These are phyloP conservation scores for Scaptodrosophila lebanonensis DNA, from an alignment of 1,140 invertebrate species.

Conservation along the genomic window DNA sequence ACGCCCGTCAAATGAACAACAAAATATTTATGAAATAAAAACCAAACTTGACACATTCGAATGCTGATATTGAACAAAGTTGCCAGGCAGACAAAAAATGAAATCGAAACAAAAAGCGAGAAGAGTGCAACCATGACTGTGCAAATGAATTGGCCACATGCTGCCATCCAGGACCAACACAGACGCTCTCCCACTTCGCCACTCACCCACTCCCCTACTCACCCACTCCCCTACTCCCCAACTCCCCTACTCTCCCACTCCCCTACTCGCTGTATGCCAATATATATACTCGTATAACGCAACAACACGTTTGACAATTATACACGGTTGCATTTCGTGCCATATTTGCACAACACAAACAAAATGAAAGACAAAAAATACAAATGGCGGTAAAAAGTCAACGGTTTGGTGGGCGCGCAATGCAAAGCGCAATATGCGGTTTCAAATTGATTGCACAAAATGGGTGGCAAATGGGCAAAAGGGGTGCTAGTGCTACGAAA, in stretches of 20 bases:
- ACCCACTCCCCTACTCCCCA: no score
- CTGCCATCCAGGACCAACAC: no score
- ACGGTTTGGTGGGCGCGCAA: neutral
- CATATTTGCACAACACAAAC: conserved; percentile 53
- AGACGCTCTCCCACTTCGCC: no score
- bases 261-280: conserved; percentile 9
- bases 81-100: conserved; percentile 33
- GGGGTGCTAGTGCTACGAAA: no score
- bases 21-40: conserved; percentile 63
- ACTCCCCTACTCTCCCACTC: no score
- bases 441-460: conserved; percentile 40
- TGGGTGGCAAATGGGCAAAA: conserved; percentile 16
- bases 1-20: conserved; percentile 30
- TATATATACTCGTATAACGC: conserved; percentile 38
- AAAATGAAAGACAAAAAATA: conserved; percentile 6
- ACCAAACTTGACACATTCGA: conserved; percentile 11
- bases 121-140: conserved; percentile 48
- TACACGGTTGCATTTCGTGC: conserved; percentile 69
- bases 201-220: no score
- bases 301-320: conserved; percentile 72
- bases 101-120: neutral
- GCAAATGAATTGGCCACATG: conserved; percentile 54
- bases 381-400: conserved; percentile 45
- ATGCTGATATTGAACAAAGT: conserved; percentile 56
- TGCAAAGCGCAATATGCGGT: conserved; percentile 54